Conservation (phyloP, 2,113 vertebrate species). For the Cheilinus undulatus region DNA sequence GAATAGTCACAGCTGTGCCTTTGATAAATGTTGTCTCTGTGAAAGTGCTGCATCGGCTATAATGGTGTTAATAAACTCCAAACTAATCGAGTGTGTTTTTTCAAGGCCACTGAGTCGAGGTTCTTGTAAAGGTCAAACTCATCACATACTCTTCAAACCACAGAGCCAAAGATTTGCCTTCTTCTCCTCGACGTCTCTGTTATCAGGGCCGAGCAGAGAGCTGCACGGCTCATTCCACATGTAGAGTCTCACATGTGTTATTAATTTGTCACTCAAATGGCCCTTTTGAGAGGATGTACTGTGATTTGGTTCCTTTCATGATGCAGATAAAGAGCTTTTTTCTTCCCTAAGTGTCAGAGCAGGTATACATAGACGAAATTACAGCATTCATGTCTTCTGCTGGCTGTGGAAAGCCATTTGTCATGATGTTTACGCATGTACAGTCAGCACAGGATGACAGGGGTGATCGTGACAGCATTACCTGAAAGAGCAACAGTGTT, state of each 20-base stretch:
- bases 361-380: background rate
- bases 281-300: background rate
- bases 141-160: conserved; percentile 7
- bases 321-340: background rate
- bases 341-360: conserved; percentile 32
- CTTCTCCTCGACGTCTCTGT: background rate
- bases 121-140: conserved; percentile 36
- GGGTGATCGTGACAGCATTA: background rate
- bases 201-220: conserved; percentile 29
- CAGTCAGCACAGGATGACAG: background rate
- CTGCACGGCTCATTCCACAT: conserved; percentile 2
- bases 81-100: conserved; percentile 3
- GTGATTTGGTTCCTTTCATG: background rate
- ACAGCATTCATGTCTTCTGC: background rate
- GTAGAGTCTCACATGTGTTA: background rate
- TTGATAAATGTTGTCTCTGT: background rate
- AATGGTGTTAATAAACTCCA: conserved; percentile 10
- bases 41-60: background rate
- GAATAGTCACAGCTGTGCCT: conserved; percentile 16
- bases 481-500: background rate
- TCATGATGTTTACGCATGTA: background rate
- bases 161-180: background rate
- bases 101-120: conserved; percentile 14
- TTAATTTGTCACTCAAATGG: conserved; percentile 29
- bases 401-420: background rate